Base-by-base conservation (phyloP, 2,888 invertebrate genomes). In the Spodoptera exigua region DNA sequence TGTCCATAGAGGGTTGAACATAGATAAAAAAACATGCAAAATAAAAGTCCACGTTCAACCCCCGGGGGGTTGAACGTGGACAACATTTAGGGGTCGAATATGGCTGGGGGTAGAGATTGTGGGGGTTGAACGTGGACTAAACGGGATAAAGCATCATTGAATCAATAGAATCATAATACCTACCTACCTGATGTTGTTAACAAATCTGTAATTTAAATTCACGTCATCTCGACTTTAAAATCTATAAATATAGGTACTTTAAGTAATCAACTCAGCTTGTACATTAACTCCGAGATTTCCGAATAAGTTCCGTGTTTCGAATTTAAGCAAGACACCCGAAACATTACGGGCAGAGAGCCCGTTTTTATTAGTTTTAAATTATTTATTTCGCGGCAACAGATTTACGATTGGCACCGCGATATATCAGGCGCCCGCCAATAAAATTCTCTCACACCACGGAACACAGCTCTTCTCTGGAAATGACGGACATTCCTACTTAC, bases 341-440 rank as follows among this genome's bases (percentile, higher is more conserved):
- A 48, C 71, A 82, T 81, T 76, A 79, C 79, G 69, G 66, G 76
- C 55, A 68, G 74, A 73, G 67, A 78, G 81, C 76, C 72, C 66
- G 83, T 87, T 92, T 75, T 92, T 92, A 93, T 93, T 92, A 90
- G 91, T 91, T 93, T 91, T 92, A 93, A 93, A 94, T 93, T 93
- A 93, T 94, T 93, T 93, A 94, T 93, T 90, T 90, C 81, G 73
- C 88, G 88, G 85, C 88, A 86, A 87, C 90, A 91, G 92, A 94
- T 94, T 94, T 94, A 94, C 94, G 93, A 89, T 89, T 88, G 90
- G 85, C 84, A 85, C 86, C 81, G 79, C 91, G 87, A 93, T 94
- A 92, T 91, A 91, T 94, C 92, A 92, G 90, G 78, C 84, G 83
- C 84, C 87, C 89, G 84, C 91, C 89, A 90, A 92, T 94, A 94